Evolutionary conservation across 2,113 vertebrate species (phyloP), one percentile per base, ranked within the genome.

Genomic region (Macquaria ambigua): DNA sequence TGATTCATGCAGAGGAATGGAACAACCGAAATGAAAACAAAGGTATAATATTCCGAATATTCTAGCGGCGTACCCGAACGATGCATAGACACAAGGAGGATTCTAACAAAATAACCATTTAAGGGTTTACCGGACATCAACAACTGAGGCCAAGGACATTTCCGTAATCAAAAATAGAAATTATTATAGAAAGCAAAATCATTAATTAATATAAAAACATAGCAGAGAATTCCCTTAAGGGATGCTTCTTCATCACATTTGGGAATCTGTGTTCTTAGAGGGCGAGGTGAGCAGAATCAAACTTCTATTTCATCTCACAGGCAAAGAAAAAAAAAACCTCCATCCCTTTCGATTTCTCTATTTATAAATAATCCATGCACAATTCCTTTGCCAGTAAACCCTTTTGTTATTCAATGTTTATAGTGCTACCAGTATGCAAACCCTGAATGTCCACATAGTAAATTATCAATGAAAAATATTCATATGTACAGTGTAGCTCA

Each of bases 381-480:
- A 15, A 9, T 82, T 68, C 64, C 80, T 74, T 20, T 55, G 69
- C 79, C 77, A 68, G 68, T 58, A 78, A 84, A 90, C 37, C 79
- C 82, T 55, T 59, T 39, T 56, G 71, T 70, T 59, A 0, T 73
- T 83, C 63, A 81, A 21, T 82, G 72, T 83, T 75, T 77, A 66
- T 84, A 93, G 93, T 90, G 93, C 92, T 93, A 93, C 90, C 86
- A 83, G 86, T 87, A 81, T 88, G 86, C 91, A 89, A 92, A 93
- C 93, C 93, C 94, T 93, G 94, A 92, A 91, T 82, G 76, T 91
- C 89, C 91, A 92, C 85, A 90, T 90, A 83, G 79, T 82, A 87
- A 93, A 92, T 89, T 55, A 82, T 89, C 82, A 83, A 87, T 90
- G 79, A 92, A 94, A 94, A 94, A 90, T 92, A 94, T 89, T 90